phyloP scores from a whole-genome alignment of 1,140 invertebrate species.

The Arctopsyche grandis region DNA sequence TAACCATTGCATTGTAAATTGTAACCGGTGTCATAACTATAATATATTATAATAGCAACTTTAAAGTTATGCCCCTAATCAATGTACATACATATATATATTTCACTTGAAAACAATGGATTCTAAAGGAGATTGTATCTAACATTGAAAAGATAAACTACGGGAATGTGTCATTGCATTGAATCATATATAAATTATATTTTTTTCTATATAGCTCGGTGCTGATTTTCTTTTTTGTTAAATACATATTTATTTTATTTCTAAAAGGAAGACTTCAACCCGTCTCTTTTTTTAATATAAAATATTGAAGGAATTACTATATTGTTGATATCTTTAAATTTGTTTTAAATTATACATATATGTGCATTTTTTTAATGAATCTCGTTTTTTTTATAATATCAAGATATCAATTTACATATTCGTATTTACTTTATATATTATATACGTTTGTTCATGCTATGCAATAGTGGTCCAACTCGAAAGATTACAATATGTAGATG shows the following conservation, averaged over 20 bases:
- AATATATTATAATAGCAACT: too few species aligned
- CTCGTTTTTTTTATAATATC: conserved; percentile 1
- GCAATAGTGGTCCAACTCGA: too few species aligned
- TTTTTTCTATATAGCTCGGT: conserved; percentile 4
- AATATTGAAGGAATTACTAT: neutral
- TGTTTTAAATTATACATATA: neutral
- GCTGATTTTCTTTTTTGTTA: neutral
- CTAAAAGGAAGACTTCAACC: neutral
- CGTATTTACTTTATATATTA: neutral
- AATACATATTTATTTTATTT: neutral
- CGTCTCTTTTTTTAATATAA: neutral
- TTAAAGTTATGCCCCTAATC: neutral
- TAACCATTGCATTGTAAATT: too few species aligned
- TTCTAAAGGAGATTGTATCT: too few species aligned
- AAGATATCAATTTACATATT: neutral
- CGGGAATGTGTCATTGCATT: conserved; percentile 11
- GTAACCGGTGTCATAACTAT: too few species aligned
- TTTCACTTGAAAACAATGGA: neutral
- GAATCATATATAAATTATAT: neutral
- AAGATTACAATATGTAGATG: too few species aligned
- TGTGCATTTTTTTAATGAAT: conserved; percentile 8
- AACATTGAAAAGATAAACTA: neutral
- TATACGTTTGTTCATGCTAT: too few species aligned
- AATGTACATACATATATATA: neutral
- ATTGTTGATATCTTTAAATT: conserved; percentile 12